Percentiles rank a stretch among this genome's conserved stretches.
Conservation (phyloP, 1,140 invertebrate genomes). For the Lordiphosa stackelbergi region DNA sequence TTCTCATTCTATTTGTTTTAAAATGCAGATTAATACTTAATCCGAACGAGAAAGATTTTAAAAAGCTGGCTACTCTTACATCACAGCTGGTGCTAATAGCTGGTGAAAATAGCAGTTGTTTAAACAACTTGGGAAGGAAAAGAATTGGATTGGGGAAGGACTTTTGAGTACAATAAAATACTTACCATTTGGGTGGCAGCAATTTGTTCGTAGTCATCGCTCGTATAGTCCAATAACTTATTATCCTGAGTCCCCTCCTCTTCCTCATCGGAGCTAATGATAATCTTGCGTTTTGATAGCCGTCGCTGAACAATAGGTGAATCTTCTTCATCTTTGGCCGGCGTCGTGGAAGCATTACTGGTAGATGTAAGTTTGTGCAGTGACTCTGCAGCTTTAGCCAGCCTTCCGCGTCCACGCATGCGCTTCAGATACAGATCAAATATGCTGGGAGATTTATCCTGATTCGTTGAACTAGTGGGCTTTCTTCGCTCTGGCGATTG, state of each 20-base stretch:
- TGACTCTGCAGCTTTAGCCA: slow-evolving; percentile 37
- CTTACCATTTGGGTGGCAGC: slow-evolving; percentile 54
- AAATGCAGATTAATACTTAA: too few relatives aligned
- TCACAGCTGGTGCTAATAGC: too few relatives aligned
- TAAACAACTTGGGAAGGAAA: too few relatives aligned
- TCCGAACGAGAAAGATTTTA: too few relatives aligned
- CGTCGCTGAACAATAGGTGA: slow-evolving; percentile 44
- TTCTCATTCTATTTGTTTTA: too few relatives aligned
- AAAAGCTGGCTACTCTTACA: too few relatives aligned
- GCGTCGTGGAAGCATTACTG: neutral
- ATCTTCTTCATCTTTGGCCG: slow-evolving; percentile 24
- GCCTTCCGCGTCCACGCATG: slow-evolving; percentile 44
- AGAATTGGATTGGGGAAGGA: too few relatives aligned
- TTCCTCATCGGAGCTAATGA: slow-evolving; percentile 50
- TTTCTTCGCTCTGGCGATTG: slow-evolving; percentile 23
- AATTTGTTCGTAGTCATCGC: slow-evolving; percentile 40
- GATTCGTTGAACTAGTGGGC: neutral
- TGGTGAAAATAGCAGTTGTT: too few relatives aligned
- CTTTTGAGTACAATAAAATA: too few relatives aligned
- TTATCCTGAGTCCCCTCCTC: slow-evolving; percentile 11
- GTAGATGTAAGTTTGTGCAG: slow-evolving; percentile 32
- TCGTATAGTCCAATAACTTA: neutral
- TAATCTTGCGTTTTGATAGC: slow-evolving; percentile 52
- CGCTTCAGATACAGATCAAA: slow-evolving; percentile 60
- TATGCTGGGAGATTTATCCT: slow-evolving; percentile 60